Evolutionary conservation across 1,140 invertebrate species (phyloP).

Genomic region (Zophobas morio): DNA sequence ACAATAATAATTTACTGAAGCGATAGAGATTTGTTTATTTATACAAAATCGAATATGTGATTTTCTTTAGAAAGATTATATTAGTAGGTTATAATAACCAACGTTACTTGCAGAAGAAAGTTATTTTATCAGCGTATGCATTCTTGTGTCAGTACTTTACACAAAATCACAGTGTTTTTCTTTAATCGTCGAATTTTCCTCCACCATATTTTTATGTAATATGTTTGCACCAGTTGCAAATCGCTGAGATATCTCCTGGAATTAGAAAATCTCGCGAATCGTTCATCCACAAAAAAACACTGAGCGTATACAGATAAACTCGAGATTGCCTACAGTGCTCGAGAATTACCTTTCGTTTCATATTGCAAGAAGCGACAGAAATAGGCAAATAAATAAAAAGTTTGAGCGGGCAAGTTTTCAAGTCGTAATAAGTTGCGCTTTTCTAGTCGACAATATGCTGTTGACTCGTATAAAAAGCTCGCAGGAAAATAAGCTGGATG

Average conservation of each 20-base stretch:
- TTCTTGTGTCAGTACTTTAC: no score
- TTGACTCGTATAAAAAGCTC: conserved; percentile 35
- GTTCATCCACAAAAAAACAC: background rate
- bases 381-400: conserved; percentile 55
- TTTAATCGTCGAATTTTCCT: no score
- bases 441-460: conserved; percentile 52
- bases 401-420: conserved; percentile 47
- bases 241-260: background rate
- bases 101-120: no score
- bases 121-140: no score
- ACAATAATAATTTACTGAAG: no score
- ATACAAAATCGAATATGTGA: no score
- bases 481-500: conserved; percentile 30
- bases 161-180: no score
- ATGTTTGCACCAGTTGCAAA: no score
- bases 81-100: no score
- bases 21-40: no score
- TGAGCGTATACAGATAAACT: conserved; percentile 43
- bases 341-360: conserved; percentile 50
- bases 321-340: conserved; percentile 51
- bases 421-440: conserved; percentile 50
- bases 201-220: no score
- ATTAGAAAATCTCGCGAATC: background rate
- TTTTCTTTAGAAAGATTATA: no score
- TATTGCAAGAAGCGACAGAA: conserved; percentile 51